Base-by-base conservation (phyloP, 2,797 vertebrate species). In the Tiaroga cobitis region DNA sequence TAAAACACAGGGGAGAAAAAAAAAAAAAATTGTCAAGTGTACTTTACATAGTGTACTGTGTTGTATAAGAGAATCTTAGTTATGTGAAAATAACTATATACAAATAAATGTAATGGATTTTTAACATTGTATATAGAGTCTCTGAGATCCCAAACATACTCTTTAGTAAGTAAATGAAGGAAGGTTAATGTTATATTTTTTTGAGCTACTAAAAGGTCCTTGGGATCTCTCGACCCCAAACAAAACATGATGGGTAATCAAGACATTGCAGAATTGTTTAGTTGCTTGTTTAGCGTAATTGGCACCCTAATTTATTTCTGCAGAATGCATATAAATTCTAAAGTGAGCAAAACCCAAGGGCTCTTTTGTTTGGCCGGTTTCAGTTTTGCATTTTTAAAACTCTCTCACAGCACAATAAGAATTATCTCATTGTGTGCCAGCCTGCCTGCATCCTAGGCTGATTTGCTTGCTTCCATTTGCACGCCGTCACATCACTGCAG, bases 221-320 rank as follows among this genome's bases (percentile, higher is more conserved):
- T 63, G 39, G 76, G 16, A 79, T 79, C 59, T 43, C n/a, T 79
- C 0, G 9, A 63, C n/a, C 56, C 56, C 39, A 63, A 43, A 79
- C 37, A 43, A 5, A 43, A 43, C 56, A 63, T 13, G 16, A 79
- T 18, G 59, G 56, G 63, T 79, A 83, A 83, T 83, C 32, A 26
- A 73, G 59, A 83, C 59, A 46, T 75, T 75, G 41, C 32, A 65
- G 24, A 24, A 75, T 76, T 83, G 72, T 83, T 67, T 83, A 24
- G 32, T 51, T 51, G 10, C 59, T 74, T 76, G 59, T 83, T 84
- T 56, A 29, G 19, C 2, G 15, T 77, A 84, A 68, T 68, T 41
- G 63, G 63, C 65, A 59, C 39, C 18, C 65, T 84, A 78, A 84
- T 78, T 78, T 84, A 78, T 78, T 72, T 78, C n/a, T 34, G 56